Conservation (phyloP, 2,888 invertebrate genomes). For the Polydesmus complanatus region DNA sequence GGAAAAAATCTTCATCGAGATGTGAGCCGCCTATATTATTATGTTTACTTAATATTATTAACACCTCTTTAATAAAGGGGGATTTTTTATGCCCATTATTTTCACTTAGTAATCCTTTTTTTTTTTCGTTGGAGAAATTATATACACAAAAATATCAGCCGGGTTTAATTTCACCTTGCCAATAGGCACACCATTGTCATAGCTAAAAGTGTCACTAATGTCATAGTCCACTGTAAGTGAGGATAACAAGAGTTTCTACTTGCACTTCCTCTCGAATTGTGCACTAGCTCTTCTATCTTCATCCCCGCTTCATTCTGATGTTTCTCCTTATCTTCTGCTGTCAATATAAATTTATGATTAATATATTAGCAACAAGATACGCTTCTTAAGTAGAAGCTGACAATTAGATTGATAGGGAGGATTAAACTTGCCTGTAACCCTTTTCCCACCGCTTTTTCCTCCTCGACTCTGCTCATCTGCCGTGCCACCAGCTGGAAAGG, state of each 20-base stretch:
- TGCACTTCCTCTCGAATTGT: conserved; percentile 1
- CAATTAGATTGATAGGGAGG: too few relatives aligned
- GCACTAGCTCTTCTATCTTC: conserved; percentile 68
- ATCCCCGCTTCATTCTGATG: conserved; percentile 74
- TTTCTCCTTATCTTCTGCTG: conserved; percentile 61
- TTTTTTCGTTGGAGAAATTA: neutral
- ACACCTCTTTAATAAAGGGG: too few relatives aligned
- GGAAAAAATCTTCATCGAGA: neutral
- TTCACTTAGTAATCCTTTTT: neutral
- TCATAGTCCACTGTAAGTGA: conserved; percentile 11
- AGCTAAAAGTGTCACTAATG: conserved; percentile 10
- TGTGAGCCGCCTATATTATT: neutral
- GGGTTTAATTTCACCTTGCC: conserved; percentile 10
- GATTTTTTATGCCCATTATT: neutral
- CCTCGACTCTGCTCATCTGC: neutral
- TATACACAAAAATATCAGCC: neutral
- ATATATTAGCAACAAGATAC: neutral
- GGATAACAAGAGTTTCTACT: neutral
- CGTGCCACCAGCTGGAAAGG: neutral
- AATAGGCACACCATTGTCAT: conserved; percentile 4
- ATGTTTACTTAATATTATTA: too few relatives aligned
- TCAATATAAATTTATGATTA: conserved; percentile 31
- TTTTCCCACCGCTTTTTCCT: neutral
- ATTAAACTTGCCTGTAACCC: neutral
- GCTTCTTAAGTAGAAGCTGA: too few relatives aligned